These are phyloP conservation scores for Drosophila kepulauana DNA, from an alignment of 1,140 invertebrate species.

Conservation along the genomic window DNA sequence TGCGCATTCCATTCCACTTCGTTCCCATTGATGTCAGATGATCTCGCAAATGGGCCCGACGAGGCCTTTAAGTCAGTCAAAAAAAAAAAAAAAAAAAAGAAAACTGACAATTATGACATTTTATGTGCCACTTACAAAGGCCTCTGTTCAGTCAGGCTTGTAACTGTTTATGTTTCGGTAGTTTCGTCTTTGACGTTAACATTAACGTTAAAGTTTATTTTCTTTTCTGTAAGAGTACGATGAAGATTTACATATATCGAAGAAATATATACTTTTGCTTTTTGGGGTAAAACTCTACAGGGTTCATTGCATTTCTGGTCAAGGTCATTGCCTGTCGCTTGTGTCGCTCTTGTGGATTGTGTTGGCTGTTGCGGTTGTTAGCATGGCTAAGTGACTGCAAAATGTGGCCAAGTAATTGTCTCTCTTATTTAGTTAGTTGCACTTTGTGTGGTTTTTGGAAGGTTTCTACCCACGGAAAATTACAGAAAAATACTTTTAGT, in stretches of 20 bases:
- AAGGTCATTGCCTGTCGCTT: slow-evolving; percentile 54
- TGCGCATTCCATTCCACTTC: slow-evolving; percentile 59
- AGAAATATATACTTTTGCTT: slow-evolving; percentile 3
- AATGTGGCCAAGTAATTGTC: slow-evolving; percentile 51
- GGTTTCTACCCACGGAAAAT: slow-evolving; percentile 3
- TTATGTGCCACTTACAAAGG: slow-evolving; percentile 70
- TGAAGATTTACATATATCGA: background rate
- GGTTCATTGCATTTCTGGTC: slow-evolving; percentile 76
- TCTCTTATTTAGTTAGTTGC: slow-evolving; percentile 16
- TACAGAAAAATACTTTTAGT: background rate
- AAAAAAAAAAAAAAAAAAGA: slow-evolving; percentile 16
- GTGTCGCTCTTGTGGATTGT: slow-evolving; percentile 14
- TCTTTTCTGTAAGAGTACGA: background rate
- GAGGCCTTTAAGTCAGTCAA: slow-evolving; percentile 32
- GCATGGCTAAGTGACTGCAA: slow-evolving; percentile 54
- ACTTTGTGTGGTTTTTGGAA: slow-evolving; percentile 12
- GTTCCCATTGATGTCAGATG: slow-evolving; percentile 50
- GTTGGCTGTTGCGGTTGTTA: slow-evolving; percentile 46
- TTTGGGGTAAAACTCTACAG: slow-evolving; percentile 30
- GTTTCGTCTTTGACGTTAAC: slow-evolving; percentile 47
- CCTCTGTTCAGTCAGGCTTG: slow-evolving; percentile 27
- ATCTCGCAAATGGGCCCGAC: slow-evolving; percentile 57
- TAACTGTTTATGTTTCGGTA: slow-evolving; percentile 66
- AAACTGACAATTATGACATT: slow-evolving; percentile 75
- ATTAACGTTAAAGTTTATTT: slow-evolving; percentile 34